Conservation (phyloP, 2,888 invertebrate genomes). For the Cephalotes varians region DNA sequence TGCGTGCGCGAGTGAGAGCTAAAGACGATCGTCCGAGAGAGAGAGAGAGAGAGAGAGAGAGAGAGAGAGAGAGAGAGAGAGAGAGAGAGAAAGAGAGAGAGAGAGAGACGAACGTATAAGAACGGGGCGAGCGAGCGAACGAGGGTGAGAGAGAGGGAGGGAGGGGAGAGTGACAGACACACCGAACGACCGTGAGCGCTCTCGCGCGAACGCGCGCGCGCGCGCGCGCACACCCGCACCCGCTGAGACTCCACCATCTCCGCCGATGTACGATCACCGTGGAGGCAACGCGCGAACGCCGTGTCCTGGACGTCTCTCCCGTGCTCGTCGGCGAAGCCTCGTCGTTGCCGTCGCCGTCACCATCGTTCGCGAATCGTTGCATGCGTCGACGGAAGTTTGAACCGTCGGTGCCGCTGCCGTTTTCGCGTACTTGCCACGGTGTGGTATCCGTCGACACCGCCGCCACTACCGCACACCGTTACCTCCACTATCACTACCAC, state of each 20-base stretch:
- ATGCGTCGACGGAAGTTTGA: slow-evolving; percentile 40
- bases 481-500: neutral
- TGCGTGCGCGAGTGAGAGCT: slow-evolving; percentile 4
- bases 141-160: neutral
- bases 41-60: neutral
- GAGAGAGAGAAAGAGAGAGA: neutral
- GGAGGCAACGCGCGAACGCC: slow-evolving; percentile 69
- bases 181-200: slow-evolving; percentile 61
- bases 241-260: slow-evolving; percentile 22
- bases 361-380: slow-evolving; percentile 58
- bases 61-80: neutral
- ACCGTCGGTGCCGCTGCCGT: slow-evolving; percentile 24
- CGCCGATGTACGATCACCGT: slow-evolving; percentile 70
- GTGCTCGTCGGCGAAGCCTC: slow-evolving; percentile 60
- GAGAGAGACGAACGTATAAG: neutral
- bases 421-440: neutral
- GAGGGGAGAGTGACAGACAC: slow-evolving; percentile 36
- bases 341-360: slow-evolving; percentile 12
- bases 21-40: slow-evolving; percentile 15
- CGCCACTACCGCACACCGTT: neutral
- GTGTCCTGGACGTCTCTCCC: slow-evolving; percentile 68
- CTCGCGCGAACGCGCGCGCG: slow-evolving; percentile 56
- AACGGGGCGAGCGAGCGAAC: neutral
- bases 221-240: slow-evolving; percentile 44
- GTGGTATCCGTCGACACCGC: too few relatives aligned